These are phyloP conservation scores for Ciconia stormi DNA, from an alignment of 2,113 vertebrate genomes.

Conservation along the genomic window DNA sequence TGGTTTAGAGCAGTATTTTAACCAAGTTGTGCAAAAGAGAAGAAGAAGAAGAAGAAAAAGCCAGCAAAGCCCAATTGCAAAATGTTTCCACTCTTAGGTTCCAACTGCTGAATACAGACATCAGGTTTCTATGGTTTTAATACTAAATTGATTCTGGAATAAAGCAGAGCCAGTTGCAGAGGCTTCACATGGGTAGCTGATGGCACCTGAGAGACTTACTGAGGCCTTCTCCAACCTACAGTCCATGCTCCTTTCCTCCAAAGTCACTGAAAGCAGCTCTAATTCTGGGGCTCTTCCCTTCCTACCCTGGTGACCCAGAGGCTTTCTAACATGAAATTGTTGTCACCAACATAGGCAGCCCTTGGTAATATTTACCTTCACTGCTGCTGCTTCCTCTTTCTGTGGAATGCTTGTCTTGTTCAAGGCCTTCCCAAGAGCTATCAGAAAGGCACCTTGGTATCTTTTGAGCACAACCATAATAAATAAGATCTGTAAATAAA, in stretches of 20 bases:
- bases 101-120: not conserved
- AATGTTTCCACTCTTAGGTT: constrained; percentile 21
- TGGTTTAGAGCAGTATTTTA: constrained; percentile 26
- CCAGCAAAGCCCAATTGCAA: not conserved
- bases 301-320: not conserved
- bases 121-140: constrained; percentile 11
- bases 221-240: not conserved
- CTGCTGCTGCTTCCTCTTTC: not conserved
- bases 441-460: not conserved
- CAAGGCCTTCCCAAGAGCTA: not conserved
- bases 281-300: not conserved
- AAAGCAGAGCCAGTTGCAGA: not conserved
- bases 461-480: not conserved
- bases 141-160: not conserved
- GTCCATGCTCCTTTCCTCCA: not conserved
- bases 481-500: not conserved
- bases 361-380: not conserved
- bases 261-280: not conserved
- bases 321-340: not conserved
- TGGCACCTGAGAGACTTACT: not conserved
- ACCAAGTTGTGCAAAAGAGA: not conserved
- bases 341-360: not conserved
- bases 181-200: not conserved
- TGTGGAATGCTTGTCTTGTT: not conserved
- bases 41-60: not conserved